Evolutionary conservation across 2,797 vertebrate species (phyloP).

Genomic region (Argya squamiceps): DNA sequence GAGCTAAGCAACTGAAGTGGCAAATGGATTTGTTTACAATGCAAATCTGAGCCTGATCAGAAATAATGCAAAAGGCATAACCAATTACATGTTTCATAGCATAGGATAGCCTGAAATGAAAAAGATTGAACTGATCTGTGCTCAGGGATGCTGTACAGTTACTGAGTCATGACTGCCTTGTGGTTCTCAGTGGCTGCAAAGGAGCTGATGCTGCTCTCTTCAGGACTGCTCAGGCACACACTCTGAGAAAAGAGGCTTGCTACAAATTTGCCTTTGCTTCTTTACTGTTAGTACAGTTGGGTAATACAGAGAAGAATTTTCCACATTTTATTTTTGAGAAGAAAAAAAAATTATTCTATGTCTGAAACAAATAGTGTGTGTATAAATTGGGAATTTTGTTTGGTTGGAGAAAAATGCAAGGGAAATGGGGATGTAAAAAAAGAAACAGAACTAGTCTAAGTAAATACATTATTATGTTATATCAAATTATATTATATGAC

Average conservation of each 20-base stretch:
- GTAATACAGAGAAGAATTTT: neutral
- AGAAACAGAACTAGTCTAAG: neutral
- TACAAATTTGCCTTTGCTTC: neutral
- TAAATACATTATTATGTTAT: neutral
- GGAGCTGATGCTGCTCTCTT: neutral
- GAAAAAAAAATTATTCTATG: rapidly evolving
- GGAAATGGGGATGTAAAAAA: neutral
- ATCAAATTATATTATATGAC: neutral
- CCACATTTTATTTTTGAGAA: neutral
- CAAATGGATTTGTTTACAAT: conserved; percentile 54
- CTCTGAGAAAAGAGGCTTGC: neutral
- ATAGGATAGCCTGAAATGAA: neutral
- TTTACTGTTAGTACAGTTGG: neutral
- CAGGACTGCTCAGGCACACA: neutral
- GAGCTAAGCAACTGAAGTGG: conserved; percentile 39
- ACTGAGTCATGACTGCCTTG: neutral
- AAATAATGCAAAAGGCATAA: conserved; percentile 40
- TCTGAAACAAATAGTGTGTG: neutral
- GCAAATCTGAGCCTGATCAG: conserved; percentile 25
- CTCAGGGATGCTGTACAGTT: neutral
- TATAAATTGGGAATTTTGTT: neutral
- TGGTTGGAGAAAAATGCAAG: neutral
- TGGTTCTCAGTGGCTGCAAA: neutral
- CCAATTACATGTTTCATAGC: conserved; percentile 10
- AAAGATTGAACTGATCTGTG: neutral